phyloP scores from a whole-genome alignment of 2,113 vertebrate species.

The Brevimyrus niger region DNA sequence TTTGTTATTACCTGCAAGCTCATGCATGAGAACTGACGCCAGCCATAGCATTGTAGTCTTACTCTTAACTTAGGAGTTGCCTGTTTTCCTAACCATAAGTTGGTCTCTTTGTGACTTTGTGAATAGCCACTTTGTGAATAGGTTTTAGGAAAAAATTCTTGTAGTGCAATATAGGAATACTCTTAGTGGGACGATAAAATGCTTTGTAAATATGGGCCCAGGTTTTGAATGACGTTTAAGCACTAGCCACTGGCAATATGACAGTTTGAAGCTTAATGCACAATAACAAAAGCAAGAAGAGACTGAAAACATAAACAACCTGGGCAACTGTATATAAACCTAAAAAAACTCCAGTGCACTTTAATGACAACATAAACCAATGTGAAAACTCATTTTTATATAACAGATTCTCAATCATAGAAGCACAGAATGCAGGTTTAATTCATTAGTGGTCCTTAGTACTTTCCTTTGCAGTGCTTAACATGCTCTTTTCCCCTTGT shows the following conservation, averaged over 20 bases:
- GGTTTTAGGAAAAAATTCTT: too few relatives aligned
- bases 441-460: background rate
- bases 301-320: background rate
- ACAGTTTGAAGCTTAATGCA: background rate
- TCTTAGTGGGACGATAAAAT: too few relatives aligned
- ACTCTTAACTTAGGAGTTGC: too few relatives aligned
- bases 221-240: background rate
- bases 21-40: too few relatives aligned
- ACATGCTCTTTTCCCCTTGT: background rate
- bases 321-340: background rate
- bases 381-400: background rate
- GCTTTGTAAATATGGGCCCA: background rate
- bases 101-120: too few relatives aligned
- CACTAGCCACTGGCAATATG: background rate
- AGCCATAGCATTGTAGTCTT: too few relatives aligned
- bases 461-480: background rate
- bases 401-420: background rate
- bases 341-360: background rate
- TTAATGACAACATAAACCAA: background rate
- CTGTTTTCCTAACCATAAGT: too few relatives aligned
- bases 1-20: too few relatives aligned
- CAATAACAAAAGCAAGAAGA: background rate
- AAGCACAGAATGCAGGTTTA: background rate
- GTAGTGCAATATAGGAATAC: too few relatives aligned
- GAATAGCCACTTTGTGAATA: too few relatives aligned